Evolutionary conservation across 53 echinoderm and acorn worm species (phyloP), one percentile per base, ranked within the genome.

Genomic region (Hippasteria phrygiana): DNA sequence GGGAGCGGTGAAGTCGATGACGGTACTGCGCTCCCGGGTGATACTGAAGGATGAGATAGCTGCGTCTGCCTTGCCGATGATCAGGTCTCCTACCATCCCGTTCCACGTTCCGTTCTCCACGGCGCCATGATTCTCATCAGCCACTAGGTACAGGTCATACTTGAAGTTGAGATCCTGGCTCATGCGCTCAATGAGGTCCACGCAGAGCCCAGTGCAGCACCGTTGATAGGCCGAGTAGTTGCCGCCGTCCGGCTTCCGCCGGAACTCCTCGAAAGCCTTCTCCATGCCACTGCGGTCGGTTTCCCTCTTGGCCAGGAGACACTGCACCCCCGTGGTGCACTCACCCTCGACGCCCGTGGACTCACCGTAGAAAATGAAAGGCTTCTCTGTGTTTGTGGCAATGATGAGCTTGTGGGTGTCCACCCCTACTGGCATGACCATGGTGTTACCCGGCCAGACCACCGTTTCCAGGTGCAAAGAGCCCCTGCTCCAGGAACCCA

Each of bases 31-130:
- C 67, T 92, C 92, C 4, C 82, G 45, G 35, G 92, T 92, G 22
- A 92, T 92, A 66, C 92, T 92, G 53, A 92, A 92, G 16, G 92
- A 92, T 34, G 88, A 88, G 74, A 92, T 88, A 4, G 92, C 92
- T 7, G 88, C 88, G 64, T 92, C 92, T 39, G 92, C 87, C 18
- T 82, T 92, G 20, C 88, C 83, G 29, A 10, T 59, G 24, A 92
- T 81, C 67, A 92, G 53, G 74, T 92, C 92, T 17, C 88, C 92
- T 10, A 92, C 92, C 92, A 92, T 92, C 7, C 92, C 92, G 50
- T 92, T 92, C 92, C 92, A 92, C 40, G 62, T 88, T 27, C 92
- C 92, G 28, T 89, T 88, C 51, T 74, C 92, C 9, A 82, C 6
- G 42, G 92, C 92, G 38, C 92, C 92, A 27, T 92, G 92, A 53